phyloP scores from a whole-genome alignment of 2,113 vertebrate genomes.

The Austrofundulus limnaeus region DNA sequence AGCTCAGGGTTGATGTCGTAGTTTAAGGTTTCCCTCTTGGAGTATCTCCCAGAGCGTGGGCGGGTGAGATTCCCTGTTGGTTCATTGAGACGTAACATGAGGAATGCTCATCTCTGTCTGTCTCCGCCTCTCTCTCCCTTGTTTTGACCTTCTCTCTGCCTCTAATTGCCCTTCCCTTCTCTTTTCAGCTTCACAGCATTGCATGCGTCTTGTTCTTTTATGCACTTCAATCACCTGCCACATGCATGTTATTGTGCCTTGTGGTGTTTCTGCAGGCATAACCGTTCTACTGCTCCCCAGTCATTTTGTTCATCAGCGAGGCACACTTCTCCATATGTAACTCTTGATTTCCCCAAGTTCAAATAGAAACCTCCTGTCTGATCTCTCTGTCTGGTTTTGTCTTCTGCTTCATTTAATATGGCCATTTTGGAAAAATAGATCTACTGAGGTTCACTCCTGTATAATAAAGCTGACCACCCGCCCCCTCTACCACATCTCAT shows the following conservation, averaged over 20 bases:
- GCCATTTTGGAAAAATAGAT: conserved; percentile 64
- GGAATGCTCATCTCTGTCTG: conserved; percentile 78
- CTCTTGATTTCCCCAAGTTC: conserved; percentile 47
- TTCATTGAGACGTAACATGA: conserved; percentile 86
- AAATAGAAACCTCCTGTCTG: conserved; percentile 60
- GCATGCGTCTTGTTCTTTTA: conserved; percentile 19
- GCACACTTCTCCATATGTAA: conserved; percentile 55
- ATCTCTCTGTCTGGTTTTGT: conserved; percentile 66
- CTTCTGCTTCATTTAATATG: conserved; percentile 55
- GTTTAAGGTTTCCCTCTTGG: conserved; percentile 93
- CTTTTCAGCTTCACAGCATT: conserved; percentile 16
- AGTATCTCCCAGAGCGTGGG: conserved; percentile 84
- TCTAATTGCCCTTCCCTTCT: conserved; percentile 52
- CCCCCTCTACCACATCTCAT: conserved; percentile 54
- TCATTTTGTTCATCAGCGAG: conserved; percentile 27
- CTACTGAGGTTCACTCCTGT: conserved; percentile 61
- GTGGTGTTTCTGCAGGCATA: neutral
- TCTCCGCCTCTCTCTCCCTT: conserved; percentile 76
- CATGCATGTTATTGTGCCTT: conserved; percentile 11
- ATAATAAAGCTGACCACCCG: conserved; percentile 57
- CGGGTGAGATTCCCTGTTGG: conserved; percentile 87
- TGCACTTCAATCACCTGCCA: conserved; percentile 31
- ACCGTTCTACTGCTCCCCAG: conserved; percentile 7
- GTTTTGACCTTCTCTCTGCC: conserved; percentile 61
- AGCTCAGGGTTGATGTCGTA: conserved; percentile 81